Evolutionary conservation across 2,888 invertebrate species (phyloP), one percentile per base, ranked within the genome.

Genomic region (Atethmia centrago): DNA sequence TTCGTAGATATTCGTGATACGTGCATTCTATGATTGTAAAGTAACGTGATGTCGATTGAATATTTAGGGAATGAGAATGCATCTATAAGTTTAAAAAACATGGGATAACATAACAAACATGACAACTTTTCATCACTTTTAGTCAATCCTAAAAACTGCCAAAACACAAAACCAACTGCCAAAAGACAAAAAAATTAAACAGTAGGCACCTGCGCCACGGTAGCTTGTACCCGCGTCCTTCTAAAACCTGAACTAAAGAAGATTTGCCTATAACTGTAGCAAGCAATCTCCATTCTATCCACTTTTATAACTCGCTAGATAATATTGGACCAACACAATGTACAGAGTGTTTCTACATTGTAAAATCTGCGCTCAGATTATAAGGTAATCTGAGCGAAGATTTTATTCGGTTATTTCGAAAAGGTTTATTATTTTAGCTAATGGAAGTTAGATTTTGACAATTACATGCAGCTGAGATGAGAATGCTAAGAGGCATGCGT

Each of bases 301-400:
- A 83, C 40, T 78, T 78, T 83, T 83, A 79, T 83, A 72, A 59
- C 80, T 55, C 42, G 67, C 59, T 31, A 56, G 79, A 61, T 71
- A 63, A 67, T 67, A 78, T 77, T 40, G 66, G 19, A 70, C 66
- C 25, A 63, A 56, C 55, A 75, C 62, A 76, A 55, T 78, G 71
- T 58, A 74, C 76, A 45, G 3, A 16, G 40, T 40, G 36, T 49
- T 45, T 36, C 28, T 45, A 74, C 75, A 40, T 63, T 74, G 63
- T 80, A 74, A 63, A 80, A 75, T 74, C 51, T 74, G 28, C 14
- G 45, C 40, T 47, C 3, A 49, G 40, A 73, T 53, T 53, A 74
- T 31, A 47, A 45, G n/a, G n/a, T n/a, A n/a, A n/a, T n/a, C n/a
- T n/a, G n/a, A n/a, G n/a, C n/a, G n/a, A n/a, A n/a, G n/a, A n/a